Evolutionary conservation across 2,797 vertebrate genomes (phyloP).

Genomic region (Myotis vivesi): DNA sequence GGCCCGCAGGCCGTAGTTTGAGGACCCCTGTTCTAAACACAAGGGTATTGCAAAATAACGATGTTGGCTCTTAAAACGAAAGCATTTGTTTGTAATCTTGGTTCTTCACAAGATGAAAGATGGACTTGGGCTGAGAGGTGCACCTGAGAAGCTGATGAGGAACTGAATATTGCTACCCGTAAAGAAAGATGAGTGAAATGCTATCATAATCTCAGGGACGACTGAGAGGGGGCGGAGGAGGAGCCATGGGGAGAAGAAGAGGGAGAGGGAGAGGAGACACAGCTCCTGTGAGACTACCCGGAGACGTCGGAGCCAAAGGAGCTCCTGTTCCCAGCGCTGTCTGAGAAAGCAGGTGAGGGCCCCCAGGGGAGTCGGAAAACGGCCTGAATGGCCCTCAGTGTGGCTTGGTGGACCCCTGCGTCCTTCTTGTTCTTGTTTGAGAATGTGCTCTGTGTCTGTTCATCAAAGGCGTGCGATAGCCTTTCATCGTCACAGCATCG

Average conservation of each 20-base stretch:
- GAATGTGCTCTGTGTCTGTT: constrained; percentile 56
- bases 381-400: constrained; percentile 5
- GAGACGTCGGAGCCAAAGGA: constrained; percentile 44
- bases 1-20: too few species aligned
- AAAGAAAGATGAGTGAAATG: background rate
- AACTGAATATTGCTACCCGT: background rate
- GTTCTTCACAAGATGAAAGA: background rate
- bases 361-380: constrained; percentile 40
- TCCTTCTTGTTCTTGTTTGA: constrained; percentile 54
- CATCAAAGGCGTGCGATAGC: background rate
- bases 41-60: background rate
- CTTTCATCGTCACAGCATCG: background rate
- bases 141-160: background rate
- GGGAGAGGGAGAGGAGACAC: background rate
- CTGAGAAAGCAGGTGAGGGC: constrained; percentile 31
- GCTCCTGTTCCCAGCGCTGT: background rate
- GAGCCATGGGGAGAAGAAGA: too few species aligned
- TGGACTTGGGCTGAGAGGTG: background rate
- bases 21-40: background rate
- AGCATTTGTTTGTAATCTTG: background rate
- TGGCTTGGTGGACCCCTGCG: constrained; percentile 2
- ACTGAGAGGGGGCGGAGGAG: background rate
- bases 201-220: background rate
- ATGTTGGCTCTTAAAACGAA: background rate
- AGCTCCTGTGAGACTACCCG: background rate